These are phyloP conservation scores for Ischnura elegans DNA, from an alignment of 2,888 invertebrate species.

Conservation along the genomic window DNA sequence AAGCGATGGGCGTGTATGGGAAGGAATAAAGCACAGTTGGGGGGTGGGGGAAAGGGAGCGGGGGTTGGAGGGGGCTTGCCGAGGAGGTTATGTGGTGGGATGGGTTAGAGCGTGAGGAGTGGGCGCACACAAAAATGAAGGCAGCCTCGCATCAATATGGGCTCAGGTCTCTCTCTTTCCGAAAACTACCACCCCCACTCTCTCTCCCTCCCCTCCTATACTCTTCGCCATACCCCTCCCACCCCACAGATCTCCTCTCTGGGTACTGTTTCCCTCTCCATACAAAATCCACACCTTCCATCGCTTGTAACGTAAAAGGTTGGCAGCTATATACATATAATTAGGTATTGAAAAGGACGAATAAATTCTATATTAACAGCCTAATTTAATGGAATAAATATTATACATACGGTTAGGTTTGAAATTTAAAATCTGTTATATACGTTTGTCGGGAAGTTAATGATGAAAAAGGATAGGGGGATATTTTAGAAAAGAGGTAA, in stretches of 20 bases:
- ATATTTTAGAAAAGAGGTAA: too few species aligned
- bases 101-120: background rate
- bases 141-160: conserved; percentile 63
- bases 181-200: background rate
- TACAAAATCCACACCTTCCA: background rate
- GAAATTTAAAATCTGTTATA: too few species aligned
- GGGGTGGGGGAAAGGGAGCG: background rate
- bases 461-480: too few species aligned
- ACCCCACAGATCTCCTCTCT: background rate
- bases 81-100: background rate
- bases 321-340: too few species aligned
- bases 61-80: background rate
- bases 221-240: background rate
- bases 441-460: too few species aligned
- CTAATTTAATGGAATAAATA: too few species aligned
- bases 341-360: too few species aligned
- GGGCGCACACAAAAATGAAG: conserved; percentile 66
- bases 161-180: conserved; percentile 16
- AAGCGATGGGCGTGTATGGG: conserved; percentile 66
- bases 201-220: background rate
- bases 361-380: too few species aligned
- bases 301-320: too few species aligned
- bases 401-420: too few species aligned
- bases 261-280: background rate
- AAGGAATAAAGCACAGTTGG: conserved; percentile 52